These are phyloP conservation scores for Melanogrammus aeglefinus DNA, from an alignment of 2,797 vertebrate genomes.

Conservation along the genomic window DNA sequence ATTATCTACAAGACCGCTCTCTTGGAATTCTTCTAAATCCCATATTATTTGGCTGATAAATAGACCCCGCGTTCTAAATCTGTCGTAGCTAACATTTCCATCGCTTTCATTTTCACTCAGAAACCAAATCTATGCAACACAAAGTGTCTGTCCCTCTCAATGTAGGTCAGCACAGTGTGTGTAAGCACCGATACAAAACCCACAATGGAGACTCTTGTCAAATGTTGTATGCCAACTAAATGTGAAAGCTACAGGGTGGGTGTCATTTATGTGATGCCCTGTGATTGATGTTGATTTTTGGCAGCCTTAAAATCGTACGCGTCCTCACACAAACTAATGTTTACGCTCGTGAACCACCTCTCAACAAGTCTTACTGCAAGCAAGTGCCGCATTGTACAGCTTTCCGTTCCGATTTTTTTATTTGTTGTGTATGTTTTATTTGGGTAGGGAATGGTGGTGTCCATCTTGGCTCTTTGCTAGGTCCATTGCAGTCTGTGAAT, in stretches of 20 bases:
- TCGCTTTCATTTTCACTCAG: not conserved
- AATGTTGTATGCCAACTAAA: conserved; percentile 1
- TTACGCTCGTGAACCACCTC: not conserved
- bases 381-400: conserved; percentile 3
- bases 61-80: not conserved
- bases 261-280: not conserved
- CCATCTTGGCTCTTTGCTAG: no score
- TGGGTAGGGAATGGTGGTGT: not conserved
- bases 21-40: not conserved
- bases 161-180: not conserved
- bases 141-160: not conserved
- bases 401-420: not conserved
- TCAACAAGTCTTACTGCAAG: not conserved
- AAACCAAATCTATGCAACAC: conserved; percentile 1
- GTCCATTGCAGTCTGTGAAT: not conserved
- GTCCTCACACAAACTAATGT: not conserved
- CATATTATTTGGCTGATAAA: not conserved
- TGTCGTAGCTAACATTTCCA: not conserved
- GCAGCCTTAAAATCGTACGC: not conserved
- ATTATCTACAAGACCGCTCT: not conserved
- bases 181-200: not conserved
- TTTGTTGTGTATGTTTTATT: not conserved
- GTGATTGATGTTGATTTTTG: not conserved
- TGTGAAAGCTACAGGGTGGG: not conserved
- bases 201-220: not conserved